Evolutionary conservation across 1,140 invertebrate species (phyloP).

Genomic region (Aphidius ervi): DNA sequence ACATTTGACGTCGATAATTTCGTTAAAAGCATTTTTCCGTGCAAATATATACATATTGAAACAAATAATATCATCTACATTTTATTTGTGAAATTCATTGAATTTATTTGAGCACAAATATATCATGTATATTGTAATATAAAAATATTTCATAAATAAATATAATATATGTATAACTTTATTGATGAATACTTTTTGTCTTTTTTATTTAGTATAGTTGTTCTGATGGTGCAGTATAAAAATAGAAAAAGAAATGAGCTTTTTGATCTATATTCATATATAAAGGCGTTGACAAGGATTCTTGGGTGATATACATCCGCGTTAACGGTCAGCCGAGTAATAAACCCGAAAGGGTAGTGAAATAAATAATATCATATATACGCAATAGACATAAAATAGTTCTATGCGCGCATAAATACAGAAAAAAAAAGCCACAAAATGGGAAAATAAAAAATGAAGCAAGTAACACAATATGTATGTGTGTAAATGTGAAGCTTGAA

Average conservation of each 20-base stretch:
- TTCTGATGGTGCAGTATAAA: no score
- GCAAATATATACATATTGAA: conserved; percentile 20
- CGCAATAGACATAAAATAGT: conserved; percentile 25
- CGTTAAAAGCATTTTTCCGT: conserved; percentile 19
- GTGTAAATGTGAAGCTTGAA: conserved; percentile 1
- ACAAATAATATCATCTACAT: conserved; percentile 1
- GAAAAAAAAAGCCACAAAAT: conserved; percentile 1
- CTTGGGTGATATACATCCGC: neutral
- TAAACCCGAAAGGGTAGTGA: conserved; percentile 24
- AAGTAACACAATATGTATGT: conserved; percentile 1
- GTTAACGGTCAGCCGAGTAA: conserved; percentile 17
- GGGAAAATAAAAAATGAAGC: conserved; percentile 1
- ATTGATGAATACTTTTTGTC: neutral
- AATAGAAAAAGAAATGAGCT: neutral
- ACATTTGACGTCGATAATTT: conserved; percentile 16
- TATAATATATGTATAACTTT: neutral
- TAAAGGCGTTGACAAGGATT: conserved; percentile 3
- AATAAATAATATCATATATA: conserved; percentile 26
- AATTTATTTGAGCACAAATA: neutral
- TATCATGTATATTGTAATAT: neutral
- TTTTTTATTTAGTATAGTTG: neutral
- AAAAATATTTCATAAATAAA: neutral
- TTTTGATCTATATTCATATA: conserved; percentile 1
- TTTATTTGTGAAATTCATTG: conserved; percentile 1
- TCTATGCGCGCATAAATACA: neutral